Conservation (phyloP, 2,888 invertebrate genomes). For the Drosophila austrosaltans region DNA sequence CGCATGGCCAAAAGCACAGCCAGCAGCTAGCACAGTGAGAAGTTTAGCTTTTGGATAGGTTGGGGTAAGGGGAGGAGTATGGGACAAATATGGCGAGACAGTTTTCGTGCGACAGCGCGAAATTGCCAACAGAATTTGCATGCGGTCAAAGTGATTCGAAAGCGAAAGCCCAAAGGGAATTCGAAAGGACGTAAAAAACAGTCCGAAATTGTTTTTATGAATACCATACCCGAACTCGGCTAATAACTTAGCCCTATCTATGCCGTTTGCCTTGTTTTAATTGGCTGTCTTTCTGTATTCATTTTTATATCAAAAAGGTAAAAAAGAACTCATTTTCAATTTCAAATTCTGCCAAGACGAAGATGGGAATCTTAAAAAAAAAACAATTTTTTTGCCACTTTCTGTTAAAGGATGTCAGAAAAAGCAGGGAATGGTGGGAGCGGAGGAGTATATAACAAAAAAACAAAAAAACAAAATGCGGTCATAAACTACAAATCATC, state of each 20-base stretch:
- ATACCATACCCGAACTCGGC: conserved; percentile 9
- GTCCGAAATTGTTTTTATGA: conserved; percentile 6
- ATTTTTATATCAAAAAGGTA: conserved; percentile 48
- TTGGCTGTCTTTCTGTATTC: conserved; percentile 61
- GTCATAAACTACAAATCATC: conserved; percentile 79
- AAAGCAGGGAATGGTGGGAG: not conserved
- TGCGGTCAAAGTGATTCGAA: conserved; percentile 15
- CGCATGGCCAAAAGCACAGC: conserved; percentile 51
- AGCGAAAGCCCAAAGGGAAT: conserved; percentile 1
- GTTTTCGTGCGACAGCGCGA: conserved; percentile 60
- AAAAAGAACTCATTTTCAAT: conserved; percentile 57
- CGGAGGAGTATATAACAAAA: conserved; percentile 32
- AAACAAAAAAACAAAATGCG: conserved; percentile 50
- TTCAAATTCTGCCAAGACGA: conserved; percentile 54
- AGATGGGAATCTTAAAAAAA: conserved; percentile 29
- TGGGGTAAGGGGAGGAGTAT: conserved; percentile 27
- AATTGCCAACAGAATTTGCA: conserved; percentile 61
- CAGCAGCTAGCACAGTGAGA: conserved; percentile 23
- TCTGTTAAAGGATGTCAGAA: conserved; percentile 52
- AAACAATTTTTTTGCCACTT: conserved; percentile 35
- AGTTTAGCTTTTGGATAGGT: not conserved
- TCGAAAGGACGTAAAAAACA: not conserved
- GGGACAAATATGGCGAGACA: conserved; percentile 61
- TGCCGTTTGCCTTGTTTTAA: conserved; percentile 46
- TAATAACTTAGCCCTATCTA: conserved; percentile 15